A percentile compares a stretch with the other conserved stretches of the same genome.
Conservation (phyloP, 2,888 invertebrate species). For the Caenorhabditis imperialis region DNA sequence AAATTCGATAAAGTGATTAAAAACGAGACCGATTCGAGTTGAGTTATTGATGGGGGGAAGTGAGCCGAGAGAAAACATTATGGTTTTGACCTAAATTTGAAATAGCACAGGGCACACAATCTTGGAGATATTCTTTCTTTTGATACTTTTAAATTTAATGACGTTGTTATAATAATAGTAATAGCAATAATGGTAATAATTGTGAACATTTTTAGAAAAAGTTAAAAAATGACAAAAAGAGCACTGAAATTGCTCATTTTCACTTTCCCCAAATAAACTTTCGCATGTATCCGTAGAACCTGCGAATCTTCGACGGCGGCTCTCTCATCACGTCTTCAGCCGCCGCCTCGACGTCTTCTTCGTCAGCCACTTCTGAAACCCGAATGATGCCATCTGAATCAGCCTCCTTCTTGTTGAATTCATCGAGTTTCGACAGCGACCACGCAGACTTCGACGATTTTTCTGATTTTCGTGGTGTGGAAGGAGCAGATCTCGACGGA, state of each 20-base stretch:
- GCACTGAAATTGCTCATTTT: background rate
- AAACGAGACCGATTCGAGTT: background rate
- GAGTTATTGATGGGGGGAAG: background rate
- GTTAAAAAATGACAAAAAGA: background rate
- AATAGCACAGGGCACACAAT: no score
- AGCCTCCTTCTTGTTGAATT: background rate
- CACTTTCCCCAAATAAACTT: slow-evolving; percentile 51
- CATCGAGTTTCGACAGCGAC: slow-evolving; percentile 57
- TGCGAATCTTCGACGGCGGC: slow-evolving; percentile 61
- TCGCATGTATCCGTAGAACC: slow-evolving; percentile 55
- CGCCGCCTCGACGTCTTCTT: slow-evolving; percentile 32
- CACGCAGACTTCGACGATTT: slow-evolving; percentile 30
- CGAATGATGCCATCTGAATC: slow-evolving; percentile 25
- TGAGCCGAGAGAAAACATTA: no score
- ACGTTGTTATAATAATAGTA: no score
- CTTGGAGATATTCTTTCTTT: no score
- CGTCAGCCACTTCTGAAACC: slow-evolving; percentile 39
- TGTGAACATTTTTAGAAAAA: background rate
- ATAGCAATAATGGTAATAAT: no score
- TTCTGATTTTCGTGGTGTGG: slow-evolving; percentile 24
- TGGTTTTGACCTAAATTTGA: no score
- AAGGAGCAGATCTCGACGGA: slow-evolving; percentile 43
- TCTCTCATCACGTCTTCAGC: slow-evolving; percentile 36
- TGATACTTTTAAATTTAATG: no score
- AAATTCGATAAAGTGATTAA: background rate